Conservation (phyloP, 2,113 vertebrate species). For the Plecotus auritus region DNA sequence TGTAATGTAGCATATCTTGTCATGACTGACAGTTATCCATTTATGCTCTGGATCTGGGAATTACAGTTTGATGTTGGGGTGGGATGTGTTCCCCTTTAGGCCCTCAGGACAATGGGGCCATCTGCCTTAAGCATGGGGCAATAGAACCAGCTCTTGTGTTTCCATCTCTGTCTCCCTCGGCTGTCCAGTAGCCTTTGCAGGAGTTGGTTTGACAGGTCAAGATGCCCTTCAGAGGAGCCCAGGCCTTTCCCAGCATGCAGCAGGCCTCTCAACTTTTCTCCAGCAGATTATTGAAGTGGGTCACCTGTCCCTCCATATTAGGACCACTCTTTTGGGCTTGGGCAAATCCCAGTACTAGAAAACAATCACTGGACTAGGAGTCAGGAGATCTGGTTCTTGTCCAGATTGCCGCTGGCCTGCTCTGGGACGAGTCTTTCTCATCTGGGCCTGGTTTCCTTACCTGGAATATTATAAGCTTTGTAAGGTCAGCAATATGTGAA, state of each 20-base stretch:
- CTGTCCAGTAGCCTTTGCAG: not conserved
- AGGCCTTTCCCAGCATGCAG: not conserved
- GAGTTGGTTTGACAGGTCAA: not conserved
- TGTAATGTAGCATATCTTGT: not conserved
- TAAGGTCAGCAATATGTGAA: not conserved
- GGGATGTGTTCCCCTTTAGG: not conserved
- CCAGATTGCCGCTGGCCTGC: not conserved
- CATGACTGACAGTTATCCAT: not conserved
- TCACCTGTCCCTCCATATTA: fast-evolving
- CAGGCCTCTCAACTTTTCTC: not conserved
- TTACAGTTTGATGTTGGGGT: not conserved
- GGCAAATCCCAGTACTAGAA: not conserved
- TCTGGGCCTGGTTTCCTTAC: not conserved
- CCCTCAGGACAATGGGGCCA: not conserved
- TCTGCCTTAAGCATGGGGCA: not conserved
- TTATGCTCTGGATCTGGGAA: not conserved
- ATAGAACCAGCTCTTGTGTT: not conserved
- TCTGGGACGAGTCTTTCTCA: not conserved
- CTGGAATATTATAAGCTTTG: not conserved
- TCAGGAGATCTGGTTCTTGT: not conserved
- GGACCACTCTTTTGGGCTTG: not conserved
- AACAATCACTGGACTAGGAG: not conserved
- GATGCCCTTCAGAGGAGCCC: not conserved
- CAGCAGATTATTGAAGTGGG: not conserved
- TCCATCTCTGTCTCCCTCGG: not conserved